phyloP scores from a whole-genome alignment of 2,113 vertebrate species.

The Myotis davidii region DNA sequence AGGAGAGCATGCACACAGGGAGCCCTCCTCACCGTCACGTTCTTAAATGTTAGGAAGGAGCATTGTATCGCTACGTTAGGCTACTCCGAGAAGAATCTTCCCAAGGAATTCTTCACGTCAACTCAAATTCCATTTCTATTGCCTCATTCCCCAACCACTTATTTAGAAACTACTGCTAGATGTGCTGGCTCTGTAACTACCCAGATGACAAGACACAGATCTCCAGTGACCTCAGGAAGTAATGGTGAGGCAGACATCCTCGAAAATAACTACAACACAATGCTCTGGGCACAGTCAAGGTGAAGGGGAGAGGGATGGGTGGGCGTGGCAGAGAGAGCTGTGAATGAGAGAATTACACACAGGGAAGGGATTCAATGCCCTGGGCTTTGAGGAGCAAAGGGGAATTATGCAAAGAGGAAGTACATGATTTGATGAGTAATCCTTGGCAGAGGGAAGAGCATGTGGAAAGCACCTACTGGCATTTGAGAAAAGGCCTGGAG shows the following conservation, averaged over 20 bases:
- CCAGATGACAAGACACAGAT: neutral
- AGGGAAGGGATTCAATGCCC: neutral
- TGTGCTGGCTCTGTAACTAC: neutral
- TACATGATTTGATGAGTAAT: neutral
- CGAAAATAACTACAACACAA: neutral
- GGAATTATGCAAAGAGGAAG: neutral
- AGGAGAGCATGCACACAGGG: fast-evolving
- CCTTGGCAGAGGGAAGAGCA: neutral
- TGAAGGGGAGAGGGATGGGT: neutral
- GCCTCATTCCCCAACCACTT: neutral
- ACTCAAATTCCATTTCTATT: neutral
- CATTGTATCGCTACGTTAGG: neutral
- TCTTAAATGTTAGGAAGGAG: neutral
- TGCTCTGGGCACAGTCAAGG: neutral
- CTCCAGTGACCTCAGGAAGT: neutral
- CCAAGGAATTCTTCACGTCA: neutral
- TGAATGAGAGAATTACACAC: neutral
- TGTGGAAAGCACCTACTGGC: neutral
- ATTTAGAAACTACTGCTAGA: neutral
- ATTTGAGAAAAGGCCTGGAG: neutral
- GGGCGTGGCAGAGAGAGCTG: neutral
- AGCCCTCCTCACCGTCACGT: neutral
- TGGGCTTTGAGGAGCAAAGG: neutral
- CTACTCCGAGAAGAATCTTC: neutral
- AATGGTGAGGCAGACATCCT: neutral